Base-by-base conservation (phyloP, 2,113 vertebrate species). In the Chaetodon auriga region DNA sequence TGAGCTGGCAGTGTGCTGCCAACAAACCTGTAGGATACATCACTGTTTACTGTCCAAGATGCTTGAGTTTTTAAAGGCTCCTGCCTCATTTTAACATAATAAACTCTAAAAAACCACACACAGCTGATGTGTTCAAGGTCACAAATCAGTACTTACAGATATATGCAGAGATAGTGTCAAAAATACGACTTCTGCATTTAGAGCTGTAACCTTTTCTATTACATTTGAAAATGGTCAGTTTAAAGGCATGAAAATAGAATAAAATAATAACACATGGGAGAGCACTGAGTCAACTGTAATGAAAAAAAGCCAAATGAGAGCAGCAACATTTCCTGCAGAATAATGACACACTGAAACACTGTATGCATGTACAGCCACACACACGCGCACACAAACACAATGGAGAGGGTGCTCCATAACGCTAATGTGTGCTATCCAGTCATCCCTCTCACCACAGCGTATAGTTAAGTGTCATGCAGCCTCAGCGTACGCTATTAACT, bases 381-480 rank as follows among this genome's bases (percentile, higher is more conserved):
- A 35, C 53, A 60, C 41, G 30, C 57, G n/a, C 48, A 41, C 30
- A 38, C 72, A 62, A 13, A 73, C 36, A 53, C 51, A 66, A 23
- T 63, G 11, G 13, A 58, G 49, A 70, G 60, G 78, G 49, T 64
- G 81, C 80, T 84, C 78, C 55, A 78, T 68, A 61, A 63, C 45
- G 5, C 63, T 85, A 82, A 87, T 77, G 76, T 57, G 38, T 23
- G 54, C 73, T 60, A 74, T 57, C 74, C 53, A 84, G 78, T 87
- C 84, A 71, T 78, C 78, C 58, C 73, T 78, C 68, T 86, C 75
- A 75, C 61, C n/a, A 1, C 4, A 16, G 68, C 35, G 0, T 66
- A 57, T 54, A 76, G 80, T 81, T 58, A 81, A 87, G 88, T 83
- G 78, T 80, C 83, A 78, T 45, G 70, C 82, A 68, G 68, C 85